Evolutionary conservation across 1,140 invertebrate species (phyloP).

Genomic region (Coelopa frigida): DNA sequence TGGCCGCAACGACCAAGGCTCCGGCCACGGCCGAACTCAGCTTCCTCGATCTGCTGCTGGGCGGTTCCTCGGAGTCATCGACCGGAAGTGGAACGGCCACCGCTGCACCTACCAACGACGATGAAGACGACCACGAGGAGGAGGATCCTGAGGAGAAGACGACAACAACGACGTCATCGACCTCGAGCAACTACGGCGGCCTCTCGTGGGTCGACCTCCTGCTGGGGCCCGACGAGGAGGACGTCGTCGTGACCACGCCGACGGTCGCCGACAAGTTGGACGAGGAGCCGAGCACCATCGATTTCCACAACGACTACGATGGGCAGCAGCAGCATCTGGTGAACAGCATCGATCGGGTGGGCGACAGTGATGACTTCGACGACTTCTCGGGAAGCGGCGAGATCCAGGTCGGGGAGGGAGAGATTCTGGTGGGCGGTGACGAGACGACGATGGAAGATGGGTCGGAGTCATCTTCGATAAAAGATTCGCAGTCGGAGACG

Average conservation of each 20-base stretch:
- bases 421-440: no score
- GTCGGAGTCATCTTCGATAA: no score
- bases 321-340: neutral
- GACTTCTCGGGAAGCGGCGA: conserved; percentile 26
- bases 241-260: conserved; percentile 12
- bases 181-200: no score
- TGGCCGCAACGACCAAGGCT: conserved; percentile 4
- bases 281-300: conserved; percentile 3
- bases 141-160: conserved; percentile 19
- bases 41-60: conserved; percentile 16
- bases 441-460: no score
- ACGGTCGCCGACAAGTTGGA: conserved; percentile 14
- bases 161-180: conserved; percentile 13
- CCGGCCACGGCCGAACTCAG: conserved; percentile 21
- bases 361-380: conserved; percentile 26
- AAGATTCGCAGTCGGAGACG: no score
- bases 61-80: neutral
- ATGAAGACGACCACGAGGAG: conserved; percentile 10
- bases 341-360: conserved; percentile 26
- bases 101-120: conserved; percentile 17
- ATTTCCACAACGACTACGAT: neutral
- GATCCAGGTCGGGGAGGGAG: conserved; percentile 26
- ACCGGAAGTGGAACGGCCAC: conserved; percentile 21
- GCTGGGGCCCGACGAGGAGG: conserved; percentile 34
- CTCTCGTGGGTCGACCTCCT: conserved; percentile 35